Evolutionary conservation across 2,113 vertebrate species (phyloP).

Genomic region (Thalassarche chlororhynchos): DNA sequence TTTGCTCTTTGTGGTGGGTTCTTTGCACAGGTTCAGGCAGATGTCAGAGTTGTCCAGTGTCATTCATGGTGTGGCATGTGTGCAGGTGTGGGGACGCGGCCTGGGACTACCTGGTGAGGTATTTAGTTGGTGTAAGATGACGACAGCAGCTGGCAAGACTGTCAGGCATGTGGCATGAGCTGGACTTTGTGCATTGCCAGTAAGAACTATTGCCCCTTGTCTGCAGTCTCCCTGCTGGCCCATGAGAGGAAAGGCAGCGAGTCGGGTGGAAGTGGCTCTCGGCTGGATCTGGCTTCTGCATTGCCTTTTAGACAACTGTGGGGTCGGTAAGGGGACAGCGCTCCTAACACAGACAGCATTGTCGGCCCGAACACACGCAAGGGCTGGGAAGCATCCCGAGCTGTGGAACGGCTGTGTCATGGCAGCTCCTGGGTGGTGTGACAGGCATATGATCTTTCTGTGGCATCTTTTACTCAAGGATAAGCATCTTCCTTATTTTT

Average conservation of each 20-base stretch:
- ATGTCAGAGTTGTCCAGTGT: accelerated
- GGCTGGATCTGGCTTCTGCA: accelerated
- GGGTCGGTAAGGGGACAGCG: not conserved
- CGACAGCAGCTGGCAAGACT: not conserved
- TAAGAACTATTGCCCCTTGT: not conserved
- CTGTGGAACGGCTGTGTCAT: constrained; percentile 3
- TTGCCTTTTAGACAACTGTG: not conserved
- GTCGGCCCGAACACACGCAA: not conserved
- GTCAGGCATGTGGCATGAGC: not conserved
- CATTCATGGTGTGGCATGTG: accelerated
- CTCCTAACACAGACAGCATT: not conserved
- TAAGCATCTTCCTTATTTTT: constrained; percentile 16
- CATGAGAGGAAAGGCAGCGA: accelerated
- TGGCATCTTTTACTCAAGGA: not conserved
- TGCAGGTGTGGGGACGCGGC: accelerated
- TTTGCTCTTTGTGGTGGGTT: not conserved
- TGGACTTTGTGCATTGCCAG: not conserved
- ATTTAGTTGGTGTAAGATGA: not conserved
- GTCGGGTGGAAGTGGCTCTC: not conserved
- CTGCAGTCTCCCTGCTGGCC: not conserved
- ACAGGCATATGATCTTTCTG: constrained; percentile 36
- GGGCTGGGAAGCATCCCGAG: not conserved
- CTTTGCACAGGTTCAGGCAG: not conserved
- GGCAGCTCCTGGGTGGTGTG: not conserved
- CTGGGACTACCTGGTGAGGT: not conserved